Conservation (phyloP, 2,888 invertebrate species). For the Leptinotarsa haldemani region DNA sequence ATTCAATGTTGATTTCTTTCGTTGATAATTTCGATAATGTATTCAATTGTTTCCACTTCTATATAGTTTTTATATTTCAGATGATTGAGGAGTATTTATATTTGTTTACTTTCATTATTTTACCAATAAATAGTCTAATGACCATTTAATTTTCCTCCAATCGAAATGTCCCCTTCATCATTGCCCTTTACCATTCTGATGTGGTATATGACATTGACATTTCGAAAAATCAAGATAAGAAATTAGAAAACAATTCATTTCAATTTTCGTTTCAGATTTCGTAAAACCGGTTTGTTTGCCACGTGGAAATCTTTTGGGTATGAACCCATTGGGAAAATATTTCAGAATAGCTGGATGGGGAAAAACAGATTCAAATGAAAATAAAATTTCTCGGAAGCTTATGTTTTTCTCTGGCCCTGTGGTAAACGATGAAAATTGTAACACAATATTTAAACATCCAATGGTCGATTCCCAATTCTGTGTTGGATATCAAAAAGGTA, state of each 20-base stretch:
- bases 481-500: conserved; percentile 36
- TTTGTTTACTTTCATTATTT: too few species aligned
- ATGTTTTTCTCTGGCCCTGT: conserved; percentile 38
- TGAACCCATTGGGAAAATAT: conserved; percentile 61
- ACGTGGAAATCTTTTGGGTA: conserved; percentile 60
- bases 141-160: too few species aligned
- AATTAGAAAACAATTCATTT: background rate
- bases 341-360: conserved; percentile 71
- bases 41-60: too few species aligned
- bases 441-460: conserved; percentile 20
- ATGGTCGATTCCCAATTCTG: conserved; percentile 38
- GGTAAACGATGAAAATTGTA: conserved; percentile 31
- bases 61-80: too few species aligned
- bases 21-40: too few species aligned
- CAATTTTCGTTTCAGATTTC: conserved; percentile 64
- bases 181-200: too few species aligned
- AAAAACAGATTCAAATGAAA: conserved; percentile 37
- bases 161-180: too few species aligned
- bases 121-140: too few species aligned
- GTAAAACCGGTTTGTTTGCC: conserved; percentile 73
- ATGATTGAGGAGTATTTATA: too few species aligned
- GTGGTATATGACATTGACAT: too few species aligned
- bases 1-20: too few species aligned
- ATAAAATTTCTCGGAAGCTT: conserved; percentile 24
- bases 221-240: too few species aligned